Base-by-base conservation (phyloP, 2,888 invertebrate species). In the Magallana nippona region DNA sequence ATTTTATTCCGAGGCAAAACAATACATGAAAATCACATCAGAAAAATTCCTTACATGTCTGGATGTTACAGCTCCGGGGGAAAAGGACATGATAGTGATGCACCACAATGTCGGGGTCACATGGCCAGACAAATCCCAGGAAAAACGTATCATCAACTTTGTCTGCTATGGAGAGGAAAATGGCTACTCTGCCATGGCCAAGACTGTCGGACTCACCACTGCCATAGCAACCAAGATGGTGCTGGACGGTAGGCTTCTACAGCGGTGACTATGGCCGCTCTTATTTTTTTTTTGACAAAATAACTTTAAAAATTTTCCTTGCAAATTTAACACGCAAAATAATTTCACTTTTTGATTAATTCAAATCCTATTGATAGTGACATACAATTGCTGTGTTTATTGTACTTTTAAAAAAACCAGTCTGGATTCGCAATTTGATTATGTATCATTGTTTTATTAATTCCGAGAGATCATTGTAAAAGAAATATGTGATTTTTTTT, bases 221-320 rank as follows among this genome's bases (percentile, higher is more conserved):
- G 99, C 98, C 27, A 99, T 99, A 90, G 98, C 99, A 1, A 96
- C 98, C 0, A 98, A 98, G 95, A 99, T 99, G 99, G 96, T 99
- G 86, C 95, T 99, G 17, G 98, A 98, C 94, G 99, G 98, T 97
- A 94, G 94, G 94, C 84, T 57, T 8, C 44, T n/a, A n/a, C n/a
- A n/a, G n/a, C n/a, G n/a, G n/a, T n/a, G n/a, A n/a, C n/a, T n/a
- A n/a, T n/a, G n/a, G n/a, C n/a, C n/a, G n/a, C n/a, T n/a, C n/a
- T n/a, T n/a, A n/a, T n/a, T n/a, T n/a, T n/a, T n/a, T n/a, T n/a
- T n/a, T n/a, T n/a, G n/a, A n/a, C 44, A 44, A 44, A 44, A 27
- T 27, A 27, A 27, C 27, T 27, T 27, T 27, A 27, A 44, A 44
- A 8, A 44, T 5, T 0, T 44, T 44, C 44, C 8, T 8, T 44